These are phyloP conservation scores for Drosophila yooni DNA, from an alignment of 2,888 invertebrate genomes.

Conservation along the genomic window DNA sequence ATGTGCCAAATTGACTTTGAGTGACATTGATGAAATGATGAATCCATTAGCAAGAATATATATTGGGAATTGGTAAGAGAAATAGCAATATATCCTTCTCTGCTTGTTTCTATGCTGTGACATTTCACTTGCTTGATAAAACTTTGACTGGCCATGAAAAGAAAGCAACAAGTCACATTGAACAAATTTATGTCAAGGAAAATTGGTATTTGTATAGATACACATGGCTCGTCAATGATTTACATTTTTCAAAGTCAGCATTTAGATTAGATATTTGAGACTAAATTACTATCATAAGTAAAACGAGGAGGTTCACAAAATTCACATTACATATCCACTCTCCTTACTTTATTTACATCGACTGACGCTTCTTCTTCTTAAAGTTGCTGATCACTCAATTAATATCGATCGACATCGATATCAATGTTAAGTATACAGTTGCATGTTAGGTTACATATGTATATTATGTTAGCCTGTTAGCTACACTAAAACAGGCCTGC, in stretches of 20 bases:
- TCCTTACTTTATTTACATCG: too few species aligned
- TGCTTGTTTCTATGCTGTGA: neutral
- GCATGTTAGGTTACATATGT: too few species aligned
- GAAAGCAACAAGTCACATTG: neutral
- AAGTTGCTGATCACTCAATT: too few species aligned
- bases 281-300: neutral
- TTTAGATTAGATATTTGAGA: neutral
- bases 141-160: neutral
- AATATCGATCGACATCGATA: too few species aligned
- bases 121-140: neutral
- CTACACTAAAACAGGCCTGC: too few species aligned
- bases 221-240: neutral
- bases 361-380: too few species aligned
- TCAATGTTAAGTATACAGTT: too few species aligned
- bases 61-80: conserved; percentile 3
- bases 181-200: neutral
- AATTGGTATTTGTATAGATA: neutral
- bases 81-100: too few species aligned
- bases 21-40: conserved; percentile 8
- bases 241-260: neutral
- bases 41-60: conserved; percentile 12
- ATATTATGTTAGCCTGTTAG: too few species aligned
- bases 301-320: neutral
- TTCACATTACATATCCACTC: too few species aligned
- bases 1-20: conserved; percentile 21